Base-by-base conservation (phyloP, 2,888 invertebrate genomes). In the Pyrocoelia pectoralis region DNA sequence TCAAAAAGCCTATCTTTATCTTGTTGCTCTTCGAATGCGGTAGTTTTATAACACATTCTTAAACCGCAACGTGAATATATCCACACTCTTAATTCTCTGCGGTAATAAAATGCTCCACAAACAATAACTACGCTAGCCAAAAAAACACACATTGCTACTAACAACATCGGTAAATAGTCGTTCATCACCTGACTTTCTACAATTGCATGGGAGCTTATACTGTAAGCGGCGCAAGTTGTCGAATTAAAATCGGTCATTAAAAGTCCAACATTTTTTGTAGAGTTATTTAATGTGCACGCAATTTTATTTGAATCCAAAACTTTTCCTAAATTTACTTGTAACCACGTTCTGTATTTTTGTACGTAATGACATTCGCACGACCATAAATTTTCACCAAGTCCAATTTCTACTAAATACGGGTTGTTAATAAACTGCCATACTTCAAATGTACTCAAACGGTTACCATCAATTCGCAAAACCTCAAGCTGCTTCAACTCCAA, bases 1-100 rank as follows among this genome's bases (percentile, higher is more conserved):
- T 98, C 98, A 81, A 94, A 97, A 51, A 95, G 87, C 72, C 94
- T 89, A 81, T 93, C 92, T 82, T 90, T 90, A 80, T 91, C 91
- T 74, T 89, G 89, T 80, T 90, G 90, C 74, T 93, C 92, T 75
- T 93, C 91, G 71, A 92, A 92, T 18, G 88, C 87, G 4, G 90
- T 88, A 24, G 92, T 90, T 80, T 92, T 92, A 82, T 94, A 93
- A 81, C 95, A 95, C 84, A 94, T 90, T 75, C 93, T 86, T 65
- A 94, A 84, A 55, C 95, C 92, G 80, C 94, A 95, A 69, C 91
- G 89, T 59, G 93, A 91, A 75, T 93, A 93, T 56, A 93, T 88
- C 94, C 95, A 95, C 70, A 93, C 90, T 70, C 93, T 86, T 9
- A 95, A 84, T 75, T 93, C 92, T 48, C 91, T 87, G 5, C 94